A percentile compares a stretch with the other conserved stretches of the same genome.
Conservation (phyloP, 2,888 invertebrate genomes). For the Empis livida region DNA sequence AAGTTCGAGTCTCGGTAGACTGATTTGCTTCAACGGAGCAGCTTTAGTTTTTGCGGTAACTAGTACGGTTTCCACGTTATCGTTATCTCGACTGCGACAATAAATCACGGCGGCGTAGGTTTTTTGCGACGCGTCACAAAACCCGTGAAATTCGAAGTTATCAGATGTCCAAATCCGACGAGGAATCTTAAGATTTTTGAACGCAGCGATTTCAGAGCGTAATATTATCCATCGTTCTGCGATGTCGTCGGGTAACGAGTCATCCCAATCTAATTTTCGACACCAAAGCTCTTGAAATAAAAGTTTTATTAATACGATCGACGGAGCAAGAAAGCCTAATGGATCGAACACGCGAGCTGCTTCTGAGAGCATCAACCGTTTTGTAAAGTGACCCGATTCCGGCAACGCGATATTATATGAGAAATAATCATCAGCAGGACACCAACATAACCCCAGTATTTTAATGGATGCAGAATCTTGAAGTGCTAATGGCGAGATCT, state of each 20-base stretch:
- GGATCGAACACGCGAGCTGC: neutral
- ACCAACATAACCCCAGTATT: no score
- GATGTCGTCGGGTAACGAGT: neutral
- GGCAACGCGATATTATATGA: no score
- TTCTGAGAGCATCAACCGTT: neutral
- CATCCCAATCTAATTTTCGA: neutral
- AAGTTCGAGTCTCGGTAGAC: slow-evolving; percentile 9
- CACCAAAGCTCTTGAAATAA: neutral
- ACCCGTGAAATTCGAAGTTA: neutral
- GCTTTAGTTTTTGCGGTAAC: no score
- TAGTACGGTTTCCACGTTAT: no score
- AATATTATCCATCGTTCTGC: neutral
- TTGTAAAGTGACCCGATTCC: neutral
- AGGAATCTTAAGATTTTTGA: no score
- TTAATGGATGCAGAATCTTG: no score
- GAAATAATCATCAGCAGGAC: no score
- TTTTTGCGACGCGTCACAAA: slow-evolving; percentile 9
- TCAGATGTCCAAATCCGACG: no score
- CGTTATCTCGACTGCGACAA: no score
- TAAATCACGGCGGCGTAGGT: no score
- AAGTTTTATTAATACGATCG: neutral
- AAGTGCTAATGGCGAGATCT: no score
- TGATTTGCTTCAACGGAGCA: slow-evolving; percentile 8
- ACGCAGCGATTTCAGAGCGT: neutral
- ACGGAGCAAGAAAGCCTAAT: neutral